phyloP scores from a whole-genome alignment of 1,140 invertebrate genomes.

The Neocloeon triangulifer region DNA sequence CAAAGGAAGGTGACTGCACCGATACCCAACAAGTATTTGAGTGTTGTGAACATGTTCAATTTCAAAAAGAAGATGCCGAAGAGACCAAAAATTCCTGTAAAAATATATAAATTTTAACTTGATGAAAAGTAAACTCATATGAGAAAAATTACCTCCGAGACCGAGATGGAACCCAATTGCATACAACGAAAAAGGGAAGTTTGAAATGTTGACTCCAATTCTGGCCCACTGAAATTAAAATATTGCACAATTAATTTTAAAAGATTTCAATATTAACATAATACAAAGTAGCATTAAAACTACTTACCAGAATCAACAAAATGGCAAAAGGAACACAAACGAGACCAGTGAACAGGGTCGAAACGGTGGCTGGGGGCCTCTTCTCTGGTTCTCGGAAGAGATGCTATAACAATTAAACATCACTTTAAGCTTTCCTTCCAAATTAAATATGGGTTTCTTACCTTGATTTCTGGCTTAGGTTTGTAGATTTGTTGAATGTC shows the following conservation, averaged over 20 bases:
- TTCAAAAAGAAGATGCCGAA: conserved; percentile 80
- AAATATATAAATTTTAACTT: conserved; percentile 6
- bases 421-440: too few relatives aligned
- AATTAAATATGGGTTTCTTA: conserved; percentile 17
- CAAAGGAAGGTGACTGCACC: conserved; percentile 71
- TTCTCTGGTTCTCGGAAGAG: conserved; percentile 81
- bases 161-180: conserved; percentile 74
- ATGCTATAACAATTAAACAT: conserved; percentile 30
- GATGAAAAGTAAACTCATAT: background rate
- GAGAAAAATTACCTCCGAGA: conserved; percentile 33
- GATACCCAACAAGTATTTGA: conserved; percentile 67
- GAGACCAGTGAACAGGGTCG: conserved; percentile 72
- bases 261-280: too few relatives aligned
- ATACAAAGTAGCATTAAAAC: conserved; percentile 3
- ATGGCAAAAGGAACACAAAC: conserved; percentile 64
- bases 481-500: conserved; percentile 20
- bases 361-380: conserved; percentile 64
- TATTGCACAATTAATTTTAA: too few relatives aligned
- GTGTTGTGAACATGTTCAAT: conserved; percentile 89
- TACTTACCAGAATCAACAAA: conserved; percentile 47
- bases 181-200: conserved; percentile 54
- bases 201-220: conserved; percentile 71
- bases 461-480: conserved; percentile 65
- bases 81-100: conserved; percentile 58
- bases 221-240: conserved; percentile 45